Evolutionary conservation across 2,888 invertebrate species (phyloP), one percentile per base, ranked within the genome.

Genomic region (Creontiades dilutus): DNA sequence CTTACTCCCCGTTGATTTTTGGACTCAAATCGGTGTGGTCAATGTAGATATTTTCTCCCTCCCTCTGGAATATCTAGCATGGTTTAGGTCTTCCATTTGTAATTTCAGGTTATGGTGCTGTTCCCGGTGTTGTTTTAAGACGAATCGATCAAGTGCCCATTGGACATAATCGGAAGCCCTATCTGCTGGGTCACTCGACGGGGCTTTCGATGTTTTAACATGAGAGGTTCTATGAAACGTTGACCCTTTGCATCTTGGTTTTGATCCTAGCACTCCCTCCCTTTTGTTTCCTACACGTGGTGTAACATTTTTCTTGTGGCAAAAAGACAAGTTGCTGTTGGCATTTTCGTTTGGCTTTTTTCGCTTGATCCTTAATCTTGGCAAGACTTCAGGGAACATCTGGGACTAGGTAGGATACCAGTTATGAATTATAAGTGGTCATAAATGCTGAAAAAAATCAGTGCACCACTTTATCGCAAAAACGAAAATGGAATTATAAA

Each of bases 41-140:
- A 46, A 78, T 23, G 80, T 80, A 80, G 46, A 19, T 37, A 37
- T 80, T 37, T 48, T 3, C 80, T 19, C 19, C 52, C 48, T 82
- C 55, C 27, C 57, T 28, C 61, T 57, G 37, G 52, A 27, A 82
- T 48, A 82, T 82, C 52, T 55, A 52, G 27, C 61, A 37, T 85
- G 57, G 85, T 85, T 57, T 85, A 85, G 85, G 85, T 19, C 85
- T 85, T 37, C 23, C 28, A 52, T 85, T 57, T 85, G n/a, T 57
- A 85, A 57, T 85, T 85, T 7, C 85, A 85, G 85, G 85, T 85
- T 85, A 61, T 85, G 85, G 61, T 57, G 85, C 85, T 85, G 85
- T 85, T 85, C 61, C 85, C 55, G 57, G 85, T 85, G 57, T 85
- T 85, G 85, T 85, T 85, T 61, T 61, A 85, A 57, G 85, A 61